phyloP scores from a whole-genome alignment of 2,797 vertebrate genomes.

The Sebastes steindachneri region DNA sequence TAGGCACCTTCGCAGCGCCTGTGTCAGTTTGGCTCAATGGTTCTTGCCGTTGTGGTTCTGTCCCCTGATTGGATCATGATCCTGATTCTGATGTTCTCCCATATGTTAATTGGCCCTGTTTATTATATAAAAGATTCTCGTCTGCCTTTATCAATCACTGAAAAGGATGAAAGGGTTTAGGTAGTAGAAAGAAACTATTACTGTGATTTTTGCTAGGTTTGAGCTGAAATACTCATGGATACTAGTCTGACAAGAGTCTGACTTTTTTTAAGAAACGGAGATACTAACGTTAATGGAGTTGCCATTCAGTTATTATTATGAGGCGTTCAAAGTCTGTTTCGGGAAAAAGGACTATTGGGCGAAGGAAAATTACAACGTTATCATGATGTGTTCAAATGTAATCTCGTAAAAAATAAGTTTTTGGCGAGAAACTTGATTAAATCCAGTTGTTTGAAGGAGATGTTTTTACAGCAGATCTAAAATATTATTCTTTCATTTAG shows the following conservation, averaged over 20 bases:
- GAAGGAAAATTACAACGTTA: too few relatives aligned
- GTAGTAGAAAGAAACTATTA: neutral
- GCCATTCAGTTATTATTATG: too few relatives aligned
- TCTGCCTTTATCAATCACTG: neutral
- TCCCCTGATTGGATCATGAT: constrained; percentile 9
- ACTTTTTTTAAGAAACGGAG: accelerated
- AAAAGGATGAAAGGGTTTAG: neutral
- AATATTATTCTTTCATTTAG: too few relatives aligned
- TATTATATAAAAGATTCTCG: neutral
- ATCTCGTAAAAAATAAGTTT: too few relatives aligned
- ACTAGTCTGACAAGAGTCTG: neutral
- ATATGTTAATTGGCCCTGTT: constrained; percentile 4
- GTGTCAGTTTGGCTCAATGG: constrained; percentile 21
- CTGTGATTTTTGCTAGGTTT: neutral
- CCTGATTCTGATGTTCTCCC: neutral
- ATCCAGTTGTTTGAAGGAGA: too few relatives aligned
- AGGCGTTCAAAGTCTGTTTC: too few relatives aligned
- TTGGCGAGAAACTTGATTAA: too few relatives aligned
- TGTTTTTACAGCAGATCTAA: too few relatives aligned
- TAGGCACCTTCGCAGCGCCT: constrained; percentile 27
- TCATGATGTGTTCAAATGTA: too few relatives aligned
- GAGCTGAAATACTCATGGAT: neutral
- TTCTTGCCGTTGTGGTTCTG: constrained; percentile 7
- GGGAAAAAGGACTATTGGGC: too few relatives aligned
- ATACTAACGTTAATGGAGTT: too few relatives aligned